Evolutionary conservation across 2,113 vertebrate genomes (phyloP), one percentile per base, ranked within the genome.

Genomic region (Paracanthobrama guichenoti): DNA sequence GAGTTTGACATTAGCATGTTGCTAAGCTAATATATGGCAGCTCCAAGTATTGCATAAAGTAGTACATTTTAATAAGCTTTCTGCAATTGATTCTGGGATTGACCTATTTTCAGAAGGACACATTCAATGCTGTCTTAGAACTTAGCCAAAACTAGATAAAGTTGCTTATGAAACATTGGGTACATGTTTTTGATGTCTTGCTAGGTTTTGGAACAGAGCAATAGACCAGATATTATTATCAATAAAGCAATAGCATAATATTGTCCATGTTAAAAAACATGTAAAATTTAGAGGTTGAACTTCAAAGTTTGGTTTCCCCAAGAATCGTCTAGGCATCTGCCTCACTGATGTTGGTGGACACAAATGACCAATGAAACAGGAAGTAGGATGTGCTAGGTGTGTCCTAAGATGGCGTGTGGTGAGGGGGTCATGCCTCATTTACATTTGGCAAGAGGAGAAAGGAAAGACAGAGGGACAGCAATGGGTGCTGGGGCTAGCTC

Each of bases 391-490:
- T 80, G 50, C 24, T n/a, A 72, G n/a, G 42, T 75, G 64, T 20
- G 24, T 42, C 59, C 24, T 60, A 50, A 39, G 48, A 84, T 64
- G 76, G 76, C 86, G 67, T 88, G 86, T 85, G n/a, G 80, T 81
- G 28, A 81, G 44, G 67, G 83, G 79, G 82, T 84, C 64, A 84
- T 84, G 78, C 60, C 84, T 74, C 78, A 75, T 86, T 87, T 82
- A 77, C 85, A 83, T 50, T 79, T 72, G 31, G 67, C 76, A 81
- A 86, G 86, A 89, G 79, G 66, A 83, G 78, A 85, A 69, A 62
- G 44, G 72, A 86, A 87, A 87, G 89, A 85, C 59, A 82, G 62
- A 84, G 81, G 87, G 86, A 50, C n/a, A 83, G 74, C 89, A 82
- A 89, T 87, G 84, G 76, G 82, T 86, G 79, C 72, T 69, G 69